Evolutionary conservation across 2,797 vertebrate genomes (phyloP).

Genomic region (Sphenopsis melanotis): DNA sequence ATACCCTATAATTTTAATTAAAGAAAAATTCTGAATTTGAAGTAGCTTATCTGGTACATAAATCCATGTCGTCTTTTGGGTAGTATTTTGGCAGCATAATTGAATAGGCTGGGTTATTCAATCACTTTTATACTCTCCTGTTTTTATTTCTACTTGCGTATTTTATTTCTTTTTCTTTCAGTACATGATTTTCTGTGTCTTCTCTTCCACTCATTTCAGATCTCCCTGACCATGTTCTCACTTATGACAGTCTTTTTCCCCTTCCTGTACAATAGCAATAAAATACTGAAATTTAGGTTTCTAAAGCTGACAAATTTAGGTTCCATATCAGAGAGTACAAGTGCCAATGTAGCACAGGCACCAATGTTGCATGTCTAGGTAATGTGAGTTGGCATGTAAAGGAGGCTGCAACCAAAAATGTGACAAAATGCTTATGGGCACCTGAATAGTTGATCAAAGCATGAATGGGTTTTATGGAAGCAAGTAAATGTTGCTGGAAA

Average conservation of each 20-base stretch:
- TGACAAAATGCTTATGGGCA: neutral
- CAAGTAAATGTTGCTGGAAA: neutral
- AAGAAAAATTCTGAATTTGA: neutral
- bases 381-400: neutral
- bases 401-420: neutral
- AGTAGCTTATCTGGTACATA: neutral
- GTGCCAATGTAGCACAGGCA: neutral
- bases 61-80: neutral
- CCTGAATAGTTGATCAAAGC: neutral
- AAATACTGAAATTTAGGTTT: neutral
- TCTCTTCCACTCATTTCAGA: neutral
- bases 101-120: neutral
- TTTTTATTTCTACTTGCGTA: neutral
- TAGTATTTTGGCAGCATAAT: neutral
- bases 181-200: neutral
- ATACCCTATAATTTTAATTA: neutral
- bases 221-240: neutral
- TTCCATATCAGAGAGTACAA: neutral
- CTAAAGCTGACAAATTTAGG: neutral
- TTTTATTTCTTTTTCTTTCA: neutral
- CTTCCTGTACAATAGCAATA: neutral
- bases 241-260: neutral
- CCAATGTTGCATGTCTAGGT: neutral
- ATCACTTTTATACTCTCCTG: neutral
- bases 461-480: neutral